Base-by-base conservation (phyloP, 2,888 invertebrate species). In the Diabrotica balteata region DNA sequence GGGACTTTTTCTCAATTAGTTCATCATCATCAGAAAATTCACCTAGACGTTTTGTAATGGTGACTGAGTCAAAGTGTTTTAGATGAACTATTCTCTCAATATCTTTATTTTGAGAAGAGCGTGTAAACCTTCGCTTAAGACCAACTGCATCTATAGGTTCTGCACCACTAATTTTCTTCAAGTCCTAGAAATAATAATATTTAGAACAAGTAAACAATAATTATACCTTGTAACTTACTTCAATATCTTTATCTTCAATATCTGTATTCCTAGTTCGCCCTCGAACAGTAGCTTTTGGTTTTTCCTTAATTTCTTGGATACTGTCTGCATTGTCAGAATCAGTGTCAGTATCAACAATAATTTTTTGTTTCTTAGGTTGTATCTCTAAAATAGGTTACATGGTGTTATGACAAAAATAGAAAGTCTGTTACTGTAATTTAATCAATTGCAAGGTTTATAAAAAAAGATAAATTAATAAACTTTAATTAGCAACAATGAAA, bases 1-100 rank as follows among this genome's bases (percentile, higher is more conserved):
- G 63, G 6, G 72, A 66, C 52, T 74, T 72, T 59, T 66, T 70
- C 52, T 66, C 51, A 68, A 59, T 8, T 2, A 71, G 7, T 17
- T 82, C 83, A 68, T 84, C 84, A 65, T 84, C 83, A 67, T 84
- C 84, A 0, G 84, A 84, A 72, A 84, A 84, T 72, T 84, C 84
- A 3, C 81, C 79, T 6, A 83, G 63, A 65, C 79, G 79, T 62
- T 78, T 79, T 6, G 77, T 70, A 32, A 73, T 60, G 4, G 73
- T 71, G 9, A 72, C 44, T 42, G 67, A 66, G 42, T 80, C 79
- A 59, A 79, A 79, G 57, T 77, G 73, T 75, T 80, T 80, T 44
- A 81, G 71, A 71, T 81, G 82, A 4, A 82, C 78, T 10, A 82
- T 75, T 44, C 78, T 75, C 59, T 83, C 83, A 7, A 76, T 67